Evolutionary conservation across 2,888 invertebrate genomes (phyloP).

Genomic region (Tortricodes alternella): DNA sequence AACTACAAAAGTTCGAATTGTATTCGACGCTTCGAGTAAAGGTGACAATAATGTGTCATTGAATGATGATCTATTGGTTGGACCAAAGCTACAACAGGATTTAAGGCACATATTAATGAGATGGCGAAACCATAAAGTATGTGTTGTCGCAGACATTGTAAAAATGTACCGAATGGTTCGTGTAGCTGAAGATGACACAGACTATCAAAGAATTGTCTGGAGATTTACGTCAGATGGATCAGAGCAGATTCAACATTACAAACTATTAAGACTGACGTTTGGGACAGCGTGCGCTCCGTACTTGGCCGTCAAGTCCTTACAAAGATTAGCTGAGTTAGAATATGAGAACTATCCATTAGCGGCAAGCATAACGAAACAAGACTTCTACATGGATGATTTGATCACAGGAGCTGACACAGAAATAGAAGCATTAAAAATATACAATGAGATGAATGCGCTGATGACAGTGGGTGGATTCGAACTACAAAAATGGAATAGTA

Average conservation of each 20-base stretch:
- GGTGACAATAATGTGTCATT: neutral
- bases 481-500: conserved; percentile 37
- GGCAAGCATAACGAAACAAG: conserved; percentile 27
- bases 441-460: conserved; percentile 32
- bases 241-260: neutral
- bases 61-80: conserved; percentile 6
- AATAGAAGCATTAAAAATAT: conserved; percentile 32
- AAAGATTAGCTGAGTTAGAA: conserved; percentile 29
- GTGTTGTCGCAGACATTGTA: neutral
- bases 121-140: neutral
- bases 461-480: conserved; percentile 35
- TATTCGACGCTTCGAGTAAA: conserved; percentile 1
- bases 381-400: conserved; percentile 34
- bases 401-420: conserved; percentile 33
- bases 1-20: neutral
- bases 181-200: conserved; percentile 6
- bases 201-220: neutral
- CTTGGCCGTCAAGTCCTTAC: conserved; percentile 16
- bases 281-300: conserved; percentile 7
- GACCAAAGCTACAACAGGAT: neutral
- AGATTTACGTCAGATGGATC: neutral
- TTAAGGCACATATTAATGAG: conserved; percentile 9
- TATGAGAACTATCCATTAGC: conserved; percentile 21
- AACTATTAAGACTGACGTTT: neutral
- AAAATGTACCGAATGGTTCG: conserved; percentile 14